Conservation (phyloP, 1,140 invertebrate species). For the Thaumatotibia leucotreta region DNA sequence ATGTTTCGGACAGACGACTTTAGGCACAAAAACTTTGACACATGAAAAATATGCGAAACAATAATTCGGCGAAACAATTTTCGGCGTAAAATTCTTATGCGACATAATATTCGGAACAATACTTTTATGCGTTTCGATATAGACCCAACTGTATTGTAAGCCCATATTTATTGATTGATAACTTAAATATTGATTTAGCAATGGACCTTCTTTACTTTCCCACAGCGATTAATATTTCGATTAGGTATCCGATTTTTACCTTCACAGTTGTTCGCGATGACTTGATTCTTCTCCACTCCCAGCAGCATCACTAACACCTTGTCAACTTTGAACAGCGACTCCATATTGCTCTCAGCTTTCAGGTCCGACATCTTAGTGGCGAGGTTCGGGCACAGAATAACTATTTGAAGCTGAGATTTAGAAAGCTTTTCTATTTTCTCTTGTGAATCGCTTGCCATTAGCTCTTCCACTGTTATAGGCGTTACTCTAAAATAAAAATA, state of each 20-base stretch:
- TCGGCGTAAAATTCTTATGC: too few relatives aligned
- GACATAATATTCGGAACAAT: too few relatives aligned
- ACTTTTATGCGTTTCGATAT: too few relatives aligned
- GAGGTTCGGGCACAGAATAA: conserved; percentile 86
- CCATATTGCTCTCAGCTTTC: conserved; percentile 77
- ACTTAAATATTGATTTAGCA: too few relatives aligned
- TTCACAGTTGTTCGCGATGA: conserved; percentile 53
- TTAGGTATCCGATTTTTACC: conserved; percentile 33
- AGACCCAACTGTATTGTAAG: too few relatives aligned
- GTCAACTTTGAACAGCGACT: conserved; percentile 81
- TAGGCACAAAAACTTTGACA: too few relatives aligned
- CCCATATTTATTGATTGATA: too few relatives aligned
- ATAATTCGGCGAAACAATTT: too few relatives aligned
- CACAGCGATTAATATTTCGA: too few relatives aligned
- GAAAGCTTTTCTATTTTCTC: conserved; percentile 78
- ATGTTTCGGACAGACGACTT: too few relatives aligned
- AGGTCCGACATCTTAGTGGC: conserved; percentile 79
- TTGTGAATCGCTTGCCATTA: conserved; percentile 76
- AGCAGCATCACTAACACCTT: conserved; percentile 87
- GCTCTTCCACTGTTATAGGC: conserved; percentile 84
- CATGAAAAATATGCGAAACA: too few relatives aligned
- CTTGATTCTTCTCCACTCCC: conserved; percentile 78
- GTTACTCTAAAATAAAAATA: conserved; percentile 79
- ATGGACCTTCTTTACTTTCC: too few relatives aligned
- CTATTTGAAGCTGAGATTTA: conserved; percentile 84